Percentiles rank a stretch among this genome's conserved stretches.
Evolutionary conservation across 2,888 invertebrate genomes (phyloP).

Genomic region (Drosophila quinaria): DNA sequence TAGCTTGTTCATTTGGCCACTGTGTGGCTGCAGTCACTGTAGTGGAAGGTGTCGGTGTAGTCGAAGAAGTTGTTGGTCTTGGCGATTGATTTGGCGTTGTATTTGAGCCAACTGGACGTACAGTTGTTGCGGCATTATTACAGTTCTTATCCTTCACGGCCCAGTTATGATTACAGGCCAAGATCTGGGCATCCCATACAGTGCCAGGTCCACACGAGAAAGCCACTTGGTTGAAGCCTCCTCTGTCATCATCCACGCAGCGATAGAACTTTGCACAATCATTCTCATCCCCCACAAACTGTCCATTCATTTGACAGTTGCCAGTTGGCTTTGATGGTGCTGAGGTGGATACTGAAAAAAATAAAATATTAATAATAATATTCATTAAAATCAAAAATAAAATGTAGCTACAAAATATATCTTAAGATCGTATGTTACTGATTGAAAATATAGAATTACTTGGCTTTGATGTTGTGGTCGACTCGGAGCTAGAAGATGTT

Average conservation of each 20-base stretch:
- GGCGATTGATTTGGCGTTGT: slow-evolving; percentile 34
- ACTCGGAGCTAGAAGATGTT: slow-evolving; percentile 57
- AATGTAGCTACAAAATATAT: no score
- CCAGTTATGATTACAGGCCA: slow-evolving; percentile 86
- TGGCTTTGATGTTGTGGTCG: slow-evolving; percentile 40
- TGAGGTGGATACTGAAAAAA: slow-evolving; percentile 2
- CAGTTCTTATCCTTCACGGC: slow-evolving; percentile 77
- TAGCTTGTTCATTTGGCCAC: slow-evolving; percentile 40
- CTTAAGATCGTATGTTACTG: no score
- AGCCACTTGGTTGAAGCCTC: slow-evolving; percentile 86
- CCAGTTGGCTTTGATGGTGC: slow-evolving; percentile 64
- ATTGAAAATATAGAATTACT: slow-evolving; percentile 19
- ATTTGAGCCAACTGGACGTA: slow-evolving; percentile 39
- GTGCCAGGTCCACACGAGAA: slow-evolving; percentile 88
- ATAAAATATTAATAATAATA: no score
- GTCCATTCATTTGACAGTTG: slow-evolving; percentile 75
- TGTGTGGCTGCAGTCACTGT: slow-evolving; percentile 40
- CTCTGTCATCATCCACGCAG: slow-evolving; percentile 86
- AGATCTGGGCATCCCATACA: slow-evolving; percentile 87
- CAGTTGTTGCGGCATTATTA: slow-evolving; percentile 51
- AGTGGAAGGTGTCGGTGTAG: slow-evolving; percentile 36
- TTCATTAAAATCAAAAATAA: no score
- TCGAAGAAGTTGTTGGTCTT: slow-evolving; percentile 19
- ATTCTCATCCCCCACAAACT: slow-evolving; percentile 85
- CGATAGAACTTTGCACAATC: slow-evolving; percentile 88